Percentiles rank a stretch among this genome's conserved stretches.
Evolutionary conservation across 1,140 invertebrate genomes (phyloP).

Genomic region (Drosophila grimshawi): DNA sequence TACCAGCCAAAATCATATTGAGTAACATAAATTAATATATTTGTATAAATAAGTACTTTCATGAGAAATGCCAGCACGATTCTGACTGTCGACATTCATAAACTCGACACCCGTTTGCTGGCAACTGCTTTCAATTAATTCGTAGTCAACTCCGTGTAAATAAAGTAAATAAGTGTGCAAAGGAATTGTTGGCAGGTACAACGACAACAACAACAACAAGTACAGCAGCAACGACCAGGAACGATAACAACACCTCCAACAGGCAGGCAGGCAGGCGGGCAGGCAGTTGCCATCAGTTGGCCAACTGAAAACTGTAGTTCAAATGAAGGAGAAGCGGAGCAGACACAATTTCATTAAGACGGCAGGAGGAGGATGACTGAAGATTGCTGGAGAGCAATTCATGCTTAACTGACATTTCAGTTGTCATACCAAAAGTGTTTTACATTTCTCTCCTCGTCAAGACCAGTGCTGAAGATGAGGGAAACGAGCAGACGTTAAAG

Average conservation of each 20-base stretch:
- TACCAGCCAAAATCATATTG: neutral
- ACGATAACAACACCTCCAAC: slow-evolving; percentile 19
- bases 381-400: slow-evolving; percentile 48
- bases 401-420: slow-evolving; percentile 79
- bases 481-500: slow-evolving; percentile 2
- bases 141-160: slow-evolving; percentile 53
- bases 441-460: slow-evolving; percentile 64
- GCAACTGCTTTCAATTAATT: slow-evolving; percentile 42
- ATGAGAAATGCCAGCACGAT: neutral
- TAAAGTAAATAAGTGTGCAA: slow-evolving; percentile 12
- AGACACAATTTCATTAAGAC: slow-evolving; percentile 26
- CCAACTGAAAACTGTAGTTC: slow-evolving; percentile 11
- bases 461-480: slow-evolving; percentile 13
- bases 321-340: neutral
- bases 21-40: slow-evolving; percentile 4
- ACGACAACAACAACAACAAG: slow-evolving; percentile 21
- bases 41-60: neutral
- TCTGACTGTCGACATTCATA: slow-evolving; percentile 6
- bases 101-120: slow-evolving; percentile 11
- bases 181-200: slow-evolving; percentile 12
- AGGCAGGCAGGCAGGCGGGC: neutral
- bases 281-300: slow-evolving; percentile 11
- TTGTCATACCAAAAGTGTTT: slow-evolving; percentile 81
- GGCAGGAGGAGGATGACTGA: neutral
- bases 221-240: neutral